These are phyloP conservation scores for Caenorhabditis angaria DNA, from an alignment of 2,888 invertebrate genomes.

Conservation along the genomic window DNA sequence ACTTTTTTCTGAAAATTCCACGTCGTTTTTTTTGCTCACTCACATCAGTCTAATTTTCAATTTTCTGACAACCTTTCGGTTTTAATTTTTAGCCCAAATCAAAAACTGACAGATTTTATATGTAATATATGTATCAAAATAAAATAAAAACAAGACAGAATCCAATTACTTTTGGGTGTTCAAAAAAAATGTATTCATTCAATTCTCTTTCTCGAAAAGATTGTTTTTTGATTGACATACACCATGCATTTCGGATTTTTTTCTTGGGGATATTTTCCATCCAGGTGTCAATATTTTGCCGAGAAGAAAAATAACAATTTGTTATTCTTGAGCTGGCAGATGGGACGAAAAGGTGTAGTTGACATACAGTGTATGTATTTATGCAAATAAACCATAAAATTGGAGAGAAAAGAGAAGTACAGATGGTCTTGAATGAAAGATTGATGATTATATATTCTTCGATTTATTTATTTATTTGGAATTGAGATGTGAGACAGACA, in stretches of 20 bases:
- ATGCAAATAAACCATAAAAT: slow-evolving; percentile 21
- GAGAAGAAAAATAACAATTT: slow-evolving; percentile 7
- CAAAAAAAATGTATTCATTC: too few species aligned
- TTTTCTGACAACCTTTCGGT: too few species aligned
- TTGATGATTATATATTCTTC: slow-evolving; percentile 6
- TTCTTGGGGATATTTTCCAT: not conserved
- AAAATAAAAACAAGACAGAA: too few species aligned
- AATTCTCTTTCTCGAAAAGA: too few species aligned
- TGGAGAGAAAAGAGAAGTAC: slow-evolving; percentile 2
- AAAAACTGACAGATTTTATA: too few species aligned
- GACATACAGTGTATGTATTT: slow-evolving; percentile 36
- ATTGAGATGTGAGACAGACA: not conserved
- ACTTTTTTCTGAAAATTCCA: too few species aligned
- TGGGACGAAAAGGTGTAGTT: slow-evolving; percentile 13
- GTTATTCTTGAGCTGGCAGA: slow-evolving; percentile 8
- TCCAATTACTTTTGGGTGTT: too few species aligned
- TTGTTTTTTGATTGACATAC: not conserved
- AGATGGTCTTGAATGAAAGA: slow-evolving; percentile 20
- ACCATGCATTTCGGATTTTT: not conserved
- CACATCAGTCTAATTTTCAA: too few species aligned
- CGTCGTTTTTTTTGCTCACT: too few species aligned
- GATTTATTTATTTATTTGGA: not conserved
- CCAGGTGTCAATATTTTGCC: slow-evolving; percentile 1
- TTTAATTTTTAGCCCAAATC: too few species aligned
- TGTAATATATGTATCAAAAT: too few species aligned